Evolutionary conservation across 2,113 vertebrate species (phyloP).

Genomic region (Ciconia boyciana): DNA sequence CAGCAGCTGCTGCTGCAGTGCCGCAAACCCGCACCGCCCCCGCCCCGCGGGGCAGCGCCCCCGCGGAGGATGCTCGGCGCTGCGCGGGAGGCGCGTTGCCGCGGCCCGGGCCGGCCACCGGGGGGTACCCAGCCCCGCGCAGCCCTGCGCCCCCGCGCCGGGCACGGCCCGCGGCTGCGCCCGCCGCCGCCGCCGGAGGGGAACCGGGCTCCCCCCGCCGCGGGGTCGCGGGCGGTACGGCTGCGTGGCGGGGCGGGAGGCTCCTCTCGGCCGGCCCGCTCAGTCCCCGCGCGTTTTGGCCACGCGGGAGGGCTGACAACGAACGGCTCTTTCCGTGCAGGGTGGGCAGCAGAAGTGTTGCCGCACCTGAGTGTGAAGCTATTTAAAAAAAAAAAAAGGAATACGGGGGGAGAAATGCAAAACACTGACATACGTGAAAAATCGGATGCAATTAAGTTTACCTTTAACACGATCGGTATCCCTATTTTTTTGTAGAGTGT

Average conservation of each 20-base stretch:
- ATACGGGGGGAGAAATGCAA: background rate
- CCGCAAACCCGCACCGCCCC: background rate
- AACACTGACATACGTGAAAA: background rate
- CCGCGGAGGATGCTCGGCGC: background rate
- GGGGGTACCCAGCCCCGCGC: background rate
- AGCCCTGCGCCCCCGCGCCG: background rate
- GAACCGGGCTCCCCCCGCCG: too few relatives aligned
- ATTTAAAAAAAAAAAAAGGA: background rate
- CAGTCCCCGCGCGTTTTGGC: background rate
- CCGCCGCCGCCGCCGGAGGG: too few relatives aligned
- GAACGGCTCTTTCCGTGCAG: accelerated
- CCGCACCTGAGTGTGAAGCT: background rate
- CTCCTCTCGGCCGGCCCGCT: too few relatives aligned
- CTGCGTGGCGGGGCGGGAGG: background rate
- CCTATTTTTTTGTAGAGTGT: accelerated
- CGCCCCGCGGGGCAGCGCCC: background rate
- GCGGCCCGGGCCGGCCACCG: too few relatives aligned
- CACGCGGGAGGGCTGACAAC: accelerated
- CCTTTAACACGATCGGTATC: background rate
- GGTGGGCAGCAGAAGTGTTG: background rate
- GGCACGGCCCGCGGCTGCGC: background rate
- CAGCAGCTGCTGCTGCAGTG: slow-evolving; percentile 46
- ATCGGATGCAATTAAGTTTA: background rate
- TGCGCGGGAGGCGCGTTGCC: background rate
- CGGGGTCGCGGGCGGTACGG: background rate